Base-by-base conservation (phyloP, 2,888 invertebrate genomes). In the Phengaris alcon region DNA sequence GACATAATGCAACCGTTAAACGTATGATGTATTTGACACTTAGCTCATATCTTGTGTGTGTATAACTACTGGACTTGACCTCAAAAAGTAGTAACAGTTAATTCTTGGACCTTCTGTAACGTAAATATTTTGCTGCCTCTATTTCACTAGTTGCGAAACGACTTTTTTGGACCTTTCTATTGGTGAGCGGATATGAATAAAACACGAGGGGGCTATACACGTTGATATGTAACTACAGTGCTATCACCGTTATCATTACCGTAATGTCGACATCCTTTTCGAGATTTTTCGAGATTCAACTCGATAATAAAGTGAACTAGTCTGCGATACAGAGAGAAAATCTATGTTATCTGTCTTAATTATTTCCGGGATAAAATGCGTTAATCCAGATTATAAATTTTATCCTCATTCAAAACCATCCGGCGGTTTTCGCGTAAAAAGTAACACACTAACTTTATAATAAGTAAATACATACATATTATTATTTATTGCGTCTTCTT, bases 271-370 rank as follows among this genome's bases (percentile, higher is more conserved):
- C 72, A 52, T 72, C 72, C 72, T 64, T 64, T 64, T 35, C 64
- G 64, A 64, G 64, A 44, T 1, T 72, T 72, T 72, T 86, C 64
- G 85, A 96, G 97, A 95, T 64, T 35, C 64, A 13, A 64, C 35
- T 35, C 10, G 35, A 12, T 64, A 8, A 52, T 35, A 64, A 64
- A 64, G 35, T 64, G 35, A 44, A 1, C 48, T 48, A 48, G 48
- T 48, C 48, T 48, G 48, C 6, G 8, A 8, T 48, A 6, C 48
- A 48, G 48, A 48, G 35, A 35, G 35, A 35, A 35, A 35, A 35
- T 35, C 35, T 35, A 35, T 4, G 22, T 22, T 22, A 22, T 22
- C 22, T 22, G 35, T 2, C 4, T 35, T 35, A 35, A 35, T 35
- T 35, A 3, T 35, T 35, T 4, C 35, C 35, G 35, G 3, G 4